These are phyloP conservation scores for Tupiocoris notatus DNA, from an alignment of 2,888 invertebrate species.

Conservation along the genomic window DNA sequence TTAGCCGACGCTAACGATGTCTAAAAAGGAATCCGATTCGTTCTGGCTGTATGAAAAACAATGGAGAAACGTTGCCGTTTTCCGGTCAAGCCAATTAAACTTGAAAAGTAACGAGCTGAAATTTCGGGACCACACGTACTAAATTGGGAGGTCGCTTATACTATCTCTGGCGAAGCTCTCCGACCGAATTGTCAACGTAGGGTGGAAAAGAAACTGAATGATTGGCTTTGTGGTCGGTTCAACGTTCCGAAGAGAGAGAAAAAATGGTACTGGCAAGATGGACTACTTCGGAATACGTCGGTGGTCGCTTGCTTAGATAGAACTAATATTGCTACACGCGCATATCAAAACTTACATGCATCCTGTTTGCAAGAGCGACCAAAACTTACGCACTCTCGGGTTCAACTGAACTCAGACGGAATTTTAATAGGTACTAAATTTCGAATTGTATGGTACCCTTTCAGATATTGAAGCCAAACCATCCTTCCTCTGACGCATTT, in stretches of 20 bases:
- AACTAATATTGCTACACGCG: no score
- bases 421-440: no score
- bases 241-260: neutral
- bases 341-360: no score
- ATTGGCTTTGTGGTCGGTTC: conserved; percentile 14
- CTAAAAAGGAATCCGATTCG: conserved; percentile 6
- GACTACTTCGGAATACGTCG: neutral
- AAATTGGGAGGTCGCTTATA: conserved; percentile 19
- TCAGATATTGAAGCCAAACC: no score
- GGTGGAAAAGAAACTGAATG: neutral
- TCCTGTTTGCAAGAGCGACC: no score
- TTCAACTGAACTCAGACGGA: no score
- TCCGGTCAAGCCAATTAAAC: conserved; percentile 18
- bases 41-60: neutral
- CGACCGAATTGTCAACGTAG: conserved; percentile 1
- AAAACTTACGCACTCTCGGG: no score
- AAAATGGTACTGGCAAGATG: neutral
- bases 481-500: no score
- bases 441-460: no score
- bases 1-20: conserved; percentile 27
- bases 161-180: conserved; percentile 5
- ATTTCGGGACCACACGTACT: conserved; percentile 32
- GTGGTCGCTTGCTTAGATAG: neutral
- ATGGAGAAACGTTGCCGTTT: neutral
- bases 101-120: conserved; percentile 24